Conservation (phyloP, 2,113 vertebrate genomes). For the Plecturocebus donacophilus region DNA sequence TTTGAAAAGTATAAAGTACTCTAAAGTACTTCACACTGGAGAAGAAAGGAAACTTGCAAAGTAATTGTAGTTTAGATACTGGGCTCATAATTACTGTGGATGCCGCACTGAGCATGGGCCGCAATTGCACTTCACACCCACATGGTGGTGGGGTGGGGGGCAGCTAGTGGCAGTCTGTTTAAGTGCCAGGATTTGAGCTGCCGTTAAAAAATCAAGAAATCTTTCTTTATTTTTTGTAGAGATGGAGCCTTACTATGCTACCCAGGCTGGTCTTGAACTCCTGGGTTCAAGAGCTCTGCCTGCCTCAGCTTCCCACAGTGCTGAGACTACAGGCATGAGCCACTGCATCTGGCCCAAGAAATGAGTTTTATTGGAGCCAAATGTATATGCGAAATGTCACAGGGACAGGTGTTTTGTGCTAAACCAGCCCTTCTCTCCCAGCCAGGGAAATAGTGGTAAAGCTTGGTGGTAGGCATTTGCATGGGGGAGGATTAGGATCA, state of each 20-base stretch:
- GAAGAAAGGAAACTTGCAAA: background rate
- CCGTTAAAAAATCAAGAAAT: conserved; percentile 24
- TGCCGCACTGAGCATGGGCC: background rate
- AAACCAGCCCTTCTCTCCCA: conserved; percentile 7
- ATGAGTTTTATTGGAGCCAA: conserved; percentile 1
- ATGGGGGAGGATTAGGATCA: background rate
- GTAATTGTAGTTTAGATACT: background rate
- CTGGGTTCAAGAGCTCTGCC: too few relatives aligned
- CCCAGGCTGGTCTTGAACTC: too few relatives aligned
- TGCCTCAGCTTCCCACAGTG: too few relatives aligned
- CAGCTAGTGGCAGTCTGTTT: background rate
- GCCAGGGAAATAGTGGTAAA: background rate
- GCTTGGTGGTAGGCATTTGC: background rate
- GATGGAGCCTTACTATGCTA: too few relatives aligned
- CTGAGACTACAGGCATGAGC: too few relatives aligned
- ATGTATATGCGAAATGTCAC: background rate
- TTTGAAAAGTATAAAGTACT: background rate
- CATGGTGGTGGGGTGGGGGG: background rate
- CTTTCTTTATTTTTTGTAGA: too few relatives aligned
- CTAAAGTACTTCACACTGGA: background rate
- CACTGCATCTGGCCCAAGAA: background rate
- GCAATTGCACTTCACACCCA: background rate
- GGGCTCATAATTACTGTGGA: background rate
- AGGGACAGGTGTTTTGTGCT: background rate
- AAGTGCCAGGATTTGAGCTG: conserved; percentile 30